Percentiles rank a stretch among this genome's conserved stretches.
These are phyloP conservation scores for Drosophila sproati DNA, from an alignment of 1,140 invertebrate species.

Conservation along the genomic window DNA sequence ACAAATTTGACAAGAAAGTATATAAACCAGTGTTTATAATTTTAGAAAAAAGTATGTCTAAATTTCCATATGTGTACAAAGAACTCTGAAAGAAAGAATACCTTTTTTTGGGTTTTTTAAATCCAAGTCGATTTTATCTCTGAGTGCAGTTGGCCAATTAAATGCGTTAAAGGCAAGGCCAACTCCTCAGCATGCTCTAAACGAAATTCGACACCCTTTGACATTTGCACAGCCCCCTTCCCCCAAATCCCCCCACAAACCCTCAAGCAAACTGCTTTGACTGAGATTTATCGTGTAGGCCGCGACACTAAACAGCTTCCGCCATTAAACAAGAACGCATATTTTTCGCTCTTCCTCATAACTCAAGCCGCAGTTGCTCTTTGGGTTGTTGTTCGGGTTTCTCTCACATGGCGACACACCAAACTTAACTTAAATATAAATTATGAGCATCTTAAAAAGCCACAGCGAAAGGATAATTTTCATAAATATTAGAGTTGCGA, in stretches of 20 bases:
- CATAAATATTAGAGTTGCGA: constrained; percentile 77
- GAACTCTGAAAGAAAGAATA: no score
- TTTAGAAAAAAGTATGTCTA: no score
- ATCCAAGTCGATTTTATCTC: no score
- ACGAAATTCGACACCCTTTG: constrained; percentile 55
- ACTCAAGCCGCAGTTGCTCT: constrained; percentile 33
- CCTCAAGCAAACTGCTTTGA: neutral
- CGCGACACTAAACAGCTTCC: constrained; percentile 80
- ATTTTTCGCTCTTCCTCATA: constrained; percentile 54
- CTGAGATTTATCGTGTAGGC: constrained; percentile 68
- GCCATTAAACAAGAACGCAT: constrained; percentile 77
- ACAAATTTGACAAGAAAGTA: no score
- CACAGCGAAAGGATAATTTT: constrained; percentile 83
- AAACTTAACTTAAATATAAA: constrained; percentile 83
- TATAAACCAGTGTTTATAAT: no score
- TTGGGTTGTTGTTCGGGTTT: constrained; percentile 13
- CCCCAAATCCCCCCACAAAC: no score
- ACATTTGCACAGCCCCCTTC: constrained; percentile 29
- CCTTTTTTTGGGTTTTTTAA: constrained; percentile 9
- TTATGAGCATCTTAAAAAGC: constrained; percentile 83
- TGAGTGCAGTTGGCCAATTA: constrained; percentile 28
- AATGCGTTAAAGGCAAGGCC: constrained; percentile 25
- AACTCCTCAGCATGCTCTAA: neutral
- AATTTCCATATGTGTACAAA: no score
- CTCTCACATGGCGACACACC: constrained; percentile 71